phyloP scores from a whole-genome alignment of 2,888 invertebrate genomes.

The Acleris cristana region DNA sequence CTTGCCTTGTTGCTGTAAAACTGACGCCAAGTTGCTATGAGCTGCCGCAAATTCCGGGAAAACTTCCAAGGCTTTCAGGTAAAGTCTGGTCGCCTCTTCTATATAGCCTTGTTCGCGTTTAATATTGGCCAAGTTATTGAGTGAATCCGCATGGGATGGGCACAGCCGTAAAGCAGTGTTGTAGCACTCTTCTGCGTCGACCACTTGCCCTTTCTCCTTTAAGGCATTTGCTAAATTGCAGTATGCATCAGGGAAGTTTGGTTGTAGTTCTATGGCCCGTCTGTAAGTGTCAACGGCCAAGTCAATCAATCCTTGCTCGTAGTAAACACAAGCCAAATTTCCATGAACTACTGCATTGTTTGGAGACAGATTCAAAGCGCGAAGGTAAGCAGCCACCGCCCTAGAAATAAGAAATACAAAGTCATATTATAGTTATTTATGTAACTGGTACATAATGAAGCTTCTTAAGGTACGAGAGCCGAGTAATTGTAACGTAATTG shows the following conservation, averaged over 20 bases:
- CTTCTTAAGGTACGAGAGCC: no score
- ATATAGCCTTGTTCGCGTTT: constrained; percentile 99
- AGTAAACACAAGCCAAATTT: constrained; percentile 99
- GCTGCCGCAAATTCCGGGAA: constrained; percentile 99
- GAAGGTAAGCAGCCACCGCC: constrained; percentile 98
- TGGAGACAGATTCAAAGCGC: constrained; percentile 97
- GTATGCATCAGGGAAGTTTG: constrained; percentile 99
- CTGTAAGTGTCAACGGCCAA: constrained; percentile 99
- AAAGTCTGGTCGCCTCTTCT: constrained; percentile 98
- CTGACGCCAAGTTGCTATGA: constrained; percentile 99
- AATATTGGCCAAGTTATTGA: constrained; percentile 99
- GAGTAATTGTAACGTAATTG: no score
- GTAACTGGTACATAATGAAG: no score
- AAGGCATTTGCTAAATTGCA: constrained; percentile 99
- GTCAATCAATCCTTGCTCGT: constrained; percentile 99
- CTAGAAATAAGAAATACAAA: constrained; percentile 73
- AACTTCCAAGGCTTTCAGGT: constrained; percentile 95
- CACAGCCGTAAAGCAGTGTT: constrained; percentile 97
- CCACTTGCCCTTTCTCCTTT: constrained; percentile 98
- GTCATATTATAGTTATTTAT: no score
- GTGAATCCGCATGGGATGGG: constrained; percentile 98
- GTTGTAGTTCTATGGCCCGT: constrained; percentile 98
- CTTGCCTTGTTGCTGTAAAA: constrained; percentile 98
- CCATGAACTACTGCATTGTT: constrained; percentile 99
- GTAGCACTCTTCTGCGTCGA: constrained; percentile 98